phyloP scores from a whole-genome alignment of 2,888 invertebrate genomes.

The Trachelus iudaicus region DNA sequence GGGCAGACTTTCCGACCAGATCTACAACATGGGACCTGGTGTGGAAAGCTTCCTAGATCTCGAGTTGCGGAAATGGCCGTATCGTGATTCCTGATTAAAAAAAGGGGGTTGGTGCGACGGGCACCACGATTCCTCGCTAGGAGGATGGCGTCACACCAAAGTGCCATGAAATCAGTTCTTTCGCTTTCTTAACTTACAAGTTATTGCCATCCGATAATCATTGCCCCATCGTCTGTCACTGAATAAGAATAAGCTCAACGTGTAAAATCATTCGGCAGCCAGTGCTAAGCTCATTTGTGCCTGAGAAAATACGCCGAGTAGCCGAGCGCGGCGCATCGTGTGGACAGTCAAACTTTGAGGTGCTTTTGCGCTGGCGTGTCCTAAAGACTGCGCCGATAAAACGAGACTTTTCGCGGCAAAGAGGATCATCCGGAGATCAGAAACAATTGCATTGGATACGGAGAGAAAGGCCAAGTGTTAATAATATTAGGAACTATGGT shows the following conservation, averaged over 20 bases:
- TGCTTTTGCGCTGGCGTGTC: constrained; percentile 39
- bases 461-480: neutral
- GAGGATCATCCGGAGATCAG: neutral
- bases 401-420: constrained; percentile 10
- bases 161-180: constrained; percentile 2
- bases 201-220: neutral
- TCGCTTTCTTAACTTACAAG: neutral
- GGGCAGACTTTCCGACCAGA: constrained; percentile 43
- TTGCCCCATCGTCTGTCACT: constrained; percentile 52
- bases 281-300: neutral
- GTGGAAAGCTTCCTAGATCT: neutral
- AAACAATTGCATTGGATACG: neutral
- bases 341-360: constrained; percentile 36
- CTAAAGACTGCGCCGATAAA: constrained; percentile 16
- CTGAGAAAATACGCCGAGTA: neutral
- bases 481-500: neutral
- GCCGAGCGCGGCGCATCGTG: constrained; percentile 16
- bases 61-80: neutral
- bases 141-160: constrained; percentile 40
- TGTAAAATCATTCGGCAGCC: neutral
- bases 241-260: neutral
- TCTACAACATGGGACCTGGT: neutral
- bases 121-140: neutral
- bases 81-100: constrained; percentile 28
- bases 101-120: neutral